A percentile compares a stretch with the other conserved stretches of the same genome.
phyloP scores from a whole-genome alignment of 2,888 invertebrate genomes.

The Malthinus seriepunctatus region DNA sequence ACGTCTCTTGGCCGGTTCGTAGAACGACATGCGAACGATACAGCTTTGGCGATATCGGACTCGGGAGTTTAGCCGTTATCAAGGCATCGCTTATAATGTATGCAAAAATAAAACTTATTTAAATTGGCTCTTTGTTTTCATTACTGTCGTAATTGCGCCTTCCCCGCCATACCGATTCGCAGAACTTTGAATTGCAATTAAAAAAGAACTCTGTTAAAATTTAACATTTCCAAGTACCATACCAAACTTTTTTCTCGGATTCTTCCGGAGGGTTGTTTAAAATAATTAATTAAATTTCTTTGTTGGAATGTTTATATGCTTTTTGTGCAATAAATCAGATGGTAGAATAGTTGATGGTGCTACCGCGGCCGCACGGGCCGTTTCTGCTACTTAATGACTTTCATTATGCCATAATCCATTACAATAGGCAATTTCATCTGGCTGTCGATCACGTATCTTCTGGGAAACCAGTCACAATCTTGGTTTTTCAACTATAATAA shows the following conservation, averaged over 20 bases:
- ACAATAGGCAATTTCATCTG: conserved; percentile 49
- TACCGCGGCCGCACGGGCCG: conserved; percentile 47
- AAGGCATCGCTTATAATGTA: conserved; percentile 35
- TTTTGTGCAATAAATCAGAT: conserved; percentile 54
- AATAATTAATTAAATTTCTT: conserved; percentile 58
- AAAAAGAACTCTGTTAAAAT: conserved; percentile 47
- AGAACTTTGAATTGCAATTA: conserved; percentile 51
- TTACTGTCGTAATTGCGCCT: conserved; percentile 33
- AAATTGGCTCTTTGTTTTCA: conserved; percentile 42
- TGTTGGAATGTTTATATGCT: conserved; percentile 53
- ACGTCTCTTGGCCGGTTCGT: conserved; percentile 16
- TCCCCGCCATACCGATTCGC: conserved; percentile 39
- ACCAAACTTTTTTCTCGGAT: conserved; percentile 52
- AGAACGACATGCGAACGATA: conserved; percentile 21
- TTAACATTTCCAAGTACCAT: conserved; percentile 55
- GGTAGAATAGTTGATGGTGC: conserved; percentile 49
- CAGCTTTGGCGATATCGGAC: conserved; percentile 13
- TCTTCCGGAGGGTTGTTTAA: conserved; percentile 54
- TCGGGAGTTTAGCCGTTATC: conserved; percentile 34
- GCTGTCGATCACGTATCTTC: conserved; percentile 52
- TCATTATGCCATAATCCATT: conserved; percentile 45
- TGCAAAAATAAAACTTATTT: conserved; percentile 41
- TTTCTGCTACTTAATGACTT: conserved; percentile 40
- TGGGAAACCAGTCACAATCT: conserved; percentile 43
- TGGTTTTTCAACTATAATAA: conserved; percentile 36